Percentiles rank a stretch among this genome's conserved stretches.
These are phyloP conservation scores for Oncorhynchus gorbuscha DNA, from an alignment of 2,113 vertebrate genomes.

Conservation along the genomic window DNA sequence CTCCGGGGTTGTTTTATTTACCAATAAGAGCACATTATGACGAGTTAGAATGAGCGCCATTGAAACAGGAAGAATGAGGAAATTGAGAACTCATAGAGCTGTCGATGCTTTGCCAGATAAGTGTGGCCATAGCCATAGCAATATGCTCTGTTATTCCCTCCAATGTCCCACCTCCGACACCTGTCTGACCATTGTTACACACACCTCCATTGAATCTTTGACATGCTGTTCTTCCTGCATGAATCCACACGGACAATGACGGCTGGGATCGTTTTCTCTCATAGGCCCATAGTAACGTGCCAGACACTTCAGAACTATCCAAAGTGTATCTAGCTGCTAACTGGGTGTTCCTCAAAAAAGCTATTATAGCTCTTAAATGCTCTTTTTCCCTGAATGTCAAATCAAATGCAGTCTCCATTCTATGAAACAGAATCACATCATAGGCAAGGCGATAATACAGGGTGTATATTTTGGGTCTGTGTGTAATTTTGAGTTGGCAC, in stretches of 20 bases:
- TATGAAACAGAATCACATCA: constrained; percentile 11
- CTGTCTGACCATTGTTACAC: constrained; percentile 63
- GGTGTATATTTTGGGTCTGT: constrained; percentile 19
- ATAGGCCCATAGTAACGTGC: constrained; percentile 17
- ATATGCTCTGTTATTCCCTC: constrained; percentile 42
- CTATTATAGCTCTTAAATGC: no score
- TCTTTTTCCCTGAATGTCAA: no score
- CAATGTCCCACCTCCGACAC: constrained; percentile 56
- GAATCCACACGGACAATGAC: constrained; percentile 50
- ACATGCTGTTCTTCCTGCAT: constrained; percentile 46
- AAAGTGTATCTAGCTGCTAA: no score
- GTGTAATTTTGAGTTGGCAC: constrained; percentile 64
- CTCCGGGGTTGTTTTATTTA: constrained; percentile 27
- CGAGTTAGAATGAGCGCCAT: neutral
- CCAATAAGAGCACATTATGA: constrained; percentile 10
- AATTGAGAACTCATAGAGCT: constrained; percentile 41
- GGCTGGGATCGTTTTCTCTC: constrained; percentile 42
- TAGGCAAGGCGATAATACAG: constrained; percentile 18
- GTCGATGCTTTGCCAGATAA: constrained; percentile 61
- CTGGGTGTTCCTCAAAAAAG: no score
- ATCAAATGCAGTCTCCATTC: constrained; percentile 38
- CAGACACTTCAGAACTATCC: no score
- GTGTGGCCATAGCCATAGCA: constrained; percentile 63
- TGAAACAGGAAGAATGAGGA: constrained; percentile 4
- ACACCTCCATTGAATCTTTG: constrained; percentile 18